A percentile compares a stretch with the other conserved stretches of the same genome.
These are phyloP conservation scores for Dyspetes luteomarginatus DNA, from an alignment of 2,888 invertebrate genomes.

Conservation along the genomic window DNA sequence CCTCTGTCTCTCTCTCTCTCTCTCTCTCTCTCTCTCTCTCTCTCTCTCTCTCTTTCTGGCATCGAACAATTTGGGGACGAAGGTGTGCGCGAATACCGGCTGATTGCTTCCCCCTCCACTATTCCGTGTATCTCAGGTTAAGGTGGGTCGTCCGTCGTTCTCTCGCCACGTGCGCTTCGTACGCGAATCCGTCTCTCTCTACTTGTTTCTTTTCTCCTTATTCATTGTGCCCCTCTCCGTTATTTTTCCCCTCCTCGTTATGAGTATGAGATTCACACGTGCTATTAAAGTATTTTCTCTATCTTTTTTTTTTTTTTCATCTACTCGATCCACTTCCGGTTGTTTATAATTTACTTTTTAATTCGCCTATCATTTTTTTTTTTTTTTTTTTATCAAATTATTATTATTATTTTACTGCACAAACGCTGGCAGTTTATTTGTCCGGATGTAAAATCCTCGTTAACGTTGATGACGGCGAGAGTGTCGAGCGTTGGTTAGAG, in stretches of 20 bases:
- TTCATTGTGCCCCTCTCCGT: constrained; percentile 35
- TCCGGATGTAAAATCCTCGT: constrained; percentile 1
- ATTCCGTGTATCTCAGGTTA: constrained; percentile 59
- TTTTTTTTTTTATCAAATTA: constrained; percentile 56
- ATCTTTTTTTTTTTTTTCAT: neutral
- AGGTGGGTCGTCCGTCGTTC: constrained; percentile 54
- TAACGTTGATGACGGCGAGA: constrained; percentile 39
- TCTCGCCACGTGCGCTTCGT: constrained; percentile 58
- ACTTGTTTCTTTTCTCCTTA: constrained; percentile 33
- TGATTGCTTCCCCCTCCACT: constrained; percentile 25
- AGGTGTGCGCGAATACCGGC: constrained; percentile 44
- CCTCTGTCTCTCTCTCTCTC: neutral
- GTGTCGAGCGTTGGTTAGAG: constrained; percentile 74
- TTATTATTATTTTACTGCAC: no score
- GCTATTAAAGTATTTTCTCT: constrained; percentile 7
- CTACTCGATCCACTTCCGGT: constrained; percentile 20
- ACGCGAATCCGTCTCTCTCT: constrained; percentile 54
- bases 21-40: neutral
- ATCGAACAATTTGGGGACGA: constrained; percentile 40
- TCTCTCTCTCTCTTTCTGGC: neutral
- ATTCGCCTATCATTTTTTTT: neutral
- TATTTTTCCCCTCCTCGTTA: constrained; percentile 18
- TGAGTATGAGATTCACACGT: neutral
- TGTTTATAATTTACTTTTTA: constrained; percentile 4
- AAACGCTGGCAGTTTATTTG: no score